A percentile compares a stretch with the other conserved stretches of the same genome.
phyloP scores from a whole-genome alignment of 2,797 vertebrate species.

The Catostomus latipinnis region DNA sequence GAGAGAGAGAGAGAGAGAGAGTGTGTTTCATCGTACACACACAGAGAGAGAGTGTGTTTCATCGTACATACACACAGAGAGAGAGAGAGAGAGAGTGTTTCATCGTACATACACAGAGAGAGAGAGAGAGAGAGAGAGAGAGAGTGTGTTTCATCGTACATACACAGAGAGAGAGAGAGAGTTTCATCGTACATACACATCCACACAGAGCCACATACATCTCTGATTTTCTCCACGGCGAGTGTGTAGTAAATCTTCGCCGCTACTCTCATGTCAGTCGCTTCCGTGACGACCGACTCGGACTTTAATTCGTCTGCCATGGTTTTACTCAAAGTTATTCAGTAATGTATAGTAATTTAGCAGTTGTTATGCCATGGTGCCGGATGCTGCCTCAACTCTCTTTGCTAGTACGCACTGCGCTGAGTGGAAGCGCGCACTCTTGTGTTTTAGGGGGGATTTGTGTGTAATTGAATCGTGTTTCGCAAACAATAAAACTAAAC shows the following conservation, averaged over 20 bases:
- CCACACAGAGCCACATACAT: slow-evolving; percentile 77
- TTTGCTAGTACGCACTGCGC: slow-evolving; percentile 51
- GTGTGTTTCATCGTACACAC: too few relatives aligned
- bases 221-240: slow-evolving; percentile 82
- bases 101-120: too few relatives aligned
- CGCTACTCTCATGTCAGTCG: slow-evolving; percentile 69
- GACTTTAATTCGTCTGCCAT: slow-evolving; percentile 71
- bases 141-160: too few relatives aligned
- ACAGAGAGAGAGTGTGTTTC: too few relatives aligned
- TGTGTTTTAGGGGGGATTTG: neutral
- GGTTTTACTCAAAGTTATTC: slow-evolving; percentile 60
- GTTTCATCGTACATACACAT: too few relatives aligned
- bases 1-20: too few relatives aligned
- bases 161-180: too few relatives aligned
- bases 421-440: slow-evolving; percentile 1
- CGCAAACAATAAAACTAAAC: neutral
- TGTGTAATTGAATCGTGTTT: neutral
- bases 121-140: too few relatives aligned
- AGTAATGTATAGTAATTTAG: neutral
- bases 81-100: too few relatives aligned
- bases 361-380: slow-evolving; percentile 48
- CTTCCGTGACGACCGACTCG: slow-evolving; percentile 66
- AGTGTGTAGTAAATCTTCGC: slow-evolving; percentile 78
- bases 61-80: too few relatives aligned
- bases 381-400: slow-evolving; percentile 34